phyloP scores from a whole-genome alignment of 2,797 vertebrate genomes.

The Sebastes oblongus region DNA sequence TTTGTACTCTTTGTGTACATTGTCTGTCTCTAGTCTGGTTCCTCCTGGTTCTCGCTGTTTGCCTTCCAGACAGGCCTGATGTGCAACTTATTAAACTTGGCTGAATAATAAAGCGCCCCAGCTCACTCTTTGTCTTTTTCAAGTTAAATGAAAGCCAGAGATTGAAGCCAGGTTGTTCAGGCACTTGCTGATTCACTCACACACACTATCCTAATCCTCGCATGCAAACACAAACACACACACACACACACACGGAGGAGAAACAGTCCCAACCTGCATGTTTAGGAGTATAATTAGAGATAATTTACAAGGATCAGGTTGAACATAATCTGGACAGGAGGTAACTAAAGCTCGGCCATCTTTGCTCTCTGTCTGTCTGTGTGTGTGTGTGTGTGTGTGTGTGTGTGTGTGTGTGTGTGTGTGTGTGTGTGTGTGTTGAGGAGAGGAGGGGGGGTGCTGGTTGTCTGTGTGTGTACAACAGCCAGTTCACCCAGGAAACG shows the following conservation, averaged over 20 bases:
- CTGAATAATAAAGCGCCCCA: conserved; percentile 8
- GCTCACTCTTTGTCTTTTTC: conserved; percentile 49
- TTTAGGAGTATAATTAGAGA: conserved; percentile 72
- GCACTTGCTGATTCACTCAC: conserved; percentile 41
- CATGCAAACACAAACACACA: conserved; percentile 36
- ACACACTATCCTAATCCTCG: conserved; percentile 60
- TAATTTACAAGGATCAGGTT: conserved; percentile 79
- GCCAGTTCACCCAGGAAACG: conserved; percentile 71
- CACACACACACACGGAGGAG: conserved; percentile 33
- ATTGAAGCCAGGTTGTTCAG: conserved; percentile 57
- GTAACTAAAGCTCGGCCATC: conserved; percentile 65
- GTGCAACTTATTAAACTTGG: conserved; percentile 56
- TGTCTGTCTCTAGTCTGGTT: conserved; percentile 19
- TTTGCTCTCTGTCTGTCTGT: conserved; percentile 1
- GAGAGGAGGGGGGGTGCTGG: not conserved
- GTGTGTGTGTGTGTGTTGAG: not conserved
- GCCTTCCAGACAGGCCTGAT: conserved; percentile 41
- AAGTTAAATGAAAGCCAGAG: conserved; percentile 66
- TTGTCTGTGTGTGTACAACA: conserved; percentile 14
- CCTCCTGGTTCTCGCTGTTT: conserved; percentile 28
- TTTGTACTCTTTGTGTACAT: conserved; percentile 13
- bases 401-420: conserved; percentile 6
- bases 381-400: not conserved
- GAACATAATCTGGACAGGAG: conserved; percentile 75
- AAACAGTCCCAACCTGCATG: conserved; percentile 66